Evolutionary conservation across 2,113 vertebrate genomes (phyloP).

Genomic region (Pteropus alecto): DNA sequence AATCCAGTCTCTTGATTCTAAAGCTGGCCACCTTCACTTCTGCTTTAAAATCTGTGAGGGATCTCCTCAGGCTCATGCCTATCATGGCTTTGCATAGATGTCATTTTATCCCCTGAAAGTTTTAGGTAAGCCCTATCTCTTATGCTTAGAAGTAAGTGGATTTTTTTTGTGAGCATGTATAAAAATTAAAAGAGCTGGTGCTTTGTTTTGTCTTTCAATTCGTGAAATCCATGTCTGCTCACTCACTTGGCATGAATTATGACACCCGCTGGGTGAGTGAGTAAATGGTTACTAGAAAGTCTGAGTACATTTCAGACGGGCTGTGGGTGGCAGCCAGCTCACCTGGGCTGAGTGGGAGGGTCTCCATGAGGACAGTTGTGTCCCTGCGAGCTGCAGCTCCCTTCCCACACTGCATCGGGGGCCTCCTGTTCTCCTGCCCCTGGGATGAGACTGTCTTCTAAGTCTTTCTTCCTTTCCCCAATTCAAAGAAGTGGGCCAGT

Average conservation of each 20-base stretch:
- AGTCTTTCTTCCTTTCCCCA: background rate
- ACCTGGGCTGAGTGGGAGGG: background rate
- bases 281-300: constrained; percentile 43
- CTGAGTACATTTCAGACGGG: background rate
- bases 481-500: background rate
- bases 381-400: background rate
- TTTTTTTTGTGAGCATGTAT: background rate
- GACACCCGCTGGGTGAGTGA: background rate
- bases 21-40: background rate
- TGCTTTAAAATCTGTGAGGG: background rate
- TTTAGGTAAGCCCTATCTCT: background rate
- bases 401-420: background rate
- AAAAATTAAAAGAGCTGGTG: background rate
- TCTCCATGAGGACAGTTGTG: background rate
- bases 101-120: background rate
- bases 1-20: background rate
- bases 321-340: background rate
- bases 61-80: background rate
- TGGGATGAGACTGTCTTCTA: background rate
- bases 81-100: background rate
- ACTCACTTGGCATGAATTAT: constrained; percentile 9
- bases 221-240: background rate
- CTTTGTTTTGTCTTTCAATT: background rate
- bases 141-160: background rate
- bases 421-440: background rate